Evolutionary conservation across 2,888 invertebrate genomes (phyloP), one percentile per base, ranked within the genome.

Genomic region (Hypolimnas misippus): DNA sequence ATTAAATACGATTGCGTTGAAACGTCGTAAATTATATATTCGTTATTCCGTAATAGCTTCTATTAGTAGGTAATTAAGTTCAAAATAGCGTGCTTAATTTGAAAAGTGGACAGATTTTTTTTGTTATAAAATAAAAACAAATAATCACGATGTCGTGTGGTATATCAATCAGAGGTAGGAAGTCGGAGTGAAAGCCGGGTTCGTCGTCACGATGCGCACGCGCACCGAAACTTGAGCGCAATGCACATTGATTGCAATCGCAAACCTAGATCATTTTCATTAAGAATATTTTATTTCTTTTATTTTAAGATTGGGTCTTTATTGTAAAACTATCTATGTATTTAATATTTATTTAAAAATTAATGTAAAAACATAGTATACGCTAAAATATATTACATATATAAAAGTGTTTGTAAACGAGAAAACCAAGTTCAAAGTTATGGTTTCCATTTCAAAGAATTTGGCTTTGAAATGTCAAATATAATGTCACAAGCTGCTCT

Each of bases 151-250:
- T 70, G 64, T 68, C 71, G 71, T 71, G 69, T 68, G 52, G 58
- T 44, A 56, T 64, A 69, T 68, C 65, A 68, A 70, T 68, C 68
- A 68, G 65, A 49, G 57, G 53, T 56, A 70, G 70, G 72, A 72
- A 72, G 68, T 65, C 66, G 62, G 38, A 57, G 71, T 63, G 72
- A 70, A 71, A 71, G 70, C 66, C 44, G 56, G 29, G n/a, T n/a
- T 44, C n/a, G 25, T 46, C 62, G 70, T 68, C 66, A 64, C 70
- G 66, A 63, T 50, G 63, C 62, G 68, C 70, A 66, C 65, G 69
- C 66, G 60, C 60, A 52, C 50, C 53, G 14, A n/a, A 33, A 57
- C 57, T 63, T 57, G 46, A 38, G 42, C 33, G 14, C 33, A 33
- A n/a, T 31, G 33, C 31, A 21, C 25, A 51, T 16, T 14, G n/a